A percentile compares a stretch with the other conserved stretches of the same genome.
Evolutionary conservation across 1,140 invertebrate species (phyloP).

Genomic region (Aphaenogaster rudis): DNA sequence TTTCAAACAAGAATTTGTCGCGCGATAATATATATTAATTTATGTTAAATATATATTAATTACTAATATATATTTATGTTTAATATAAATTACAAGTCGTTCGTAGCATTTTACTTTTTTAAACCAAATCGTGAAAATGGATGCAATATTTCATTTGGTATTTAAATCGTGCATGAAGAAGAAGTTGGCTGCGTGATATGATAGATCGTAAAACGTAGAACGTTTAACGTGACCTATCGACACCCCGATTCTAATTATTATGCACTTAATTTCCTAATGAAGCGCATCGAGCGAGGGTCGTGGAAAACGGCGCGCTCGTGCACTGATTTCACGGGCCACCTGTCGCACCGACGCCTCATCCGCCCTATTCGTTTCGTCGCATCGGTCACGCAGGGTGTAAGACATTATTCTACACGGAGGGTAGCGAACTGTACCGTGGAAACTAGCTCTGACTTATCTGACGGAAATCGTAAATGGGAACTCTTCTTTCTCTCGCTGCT

Average conservation of each 20-base stretch:
- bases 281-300: slow-evolving; percentile 79
- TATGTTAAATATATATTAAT: background rate
- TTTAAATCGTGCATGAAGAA: slow-evolving; percentile 1
- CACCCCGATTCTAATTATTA: slow-evolving; percentile 76
- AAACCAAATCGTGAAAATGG: background rate
- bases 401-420: slow-evolving; percentile 81
- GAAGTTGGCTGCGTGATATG: background rate
- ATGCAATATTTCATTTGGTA: background rate
- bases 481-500: background rate
- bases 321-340: slow-evolving; percentile 87
- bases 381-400: slow-evolving; percentile 84
- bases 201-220: slow-evolving; percentile 15
- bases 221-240: slow-evolving; percentile 66
- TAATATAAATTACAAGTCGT: background rate
- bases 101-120: background rate
- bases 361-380: slow-evolving; percentile 80
- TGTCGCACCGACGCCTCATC: slow-evolving; percentile 81
- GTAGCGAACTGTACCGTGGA: slow-evolving; percentile 48
- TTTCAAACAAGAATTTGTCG: background rate
- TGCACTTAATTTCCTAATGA: slow-evolving; percentile 84
- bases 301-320: slow-evolving; percentile 79
- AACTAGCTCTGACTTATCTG: slow-evolving; percentile 30
- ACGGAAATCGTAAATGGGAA: background rate
- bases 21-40: background rate
- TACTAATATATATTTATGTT: background rate